Evolutionary conservation across 2,797 vertebrate species (phyloP).

Genomic region (Fistularia tabacaria): DNA sequence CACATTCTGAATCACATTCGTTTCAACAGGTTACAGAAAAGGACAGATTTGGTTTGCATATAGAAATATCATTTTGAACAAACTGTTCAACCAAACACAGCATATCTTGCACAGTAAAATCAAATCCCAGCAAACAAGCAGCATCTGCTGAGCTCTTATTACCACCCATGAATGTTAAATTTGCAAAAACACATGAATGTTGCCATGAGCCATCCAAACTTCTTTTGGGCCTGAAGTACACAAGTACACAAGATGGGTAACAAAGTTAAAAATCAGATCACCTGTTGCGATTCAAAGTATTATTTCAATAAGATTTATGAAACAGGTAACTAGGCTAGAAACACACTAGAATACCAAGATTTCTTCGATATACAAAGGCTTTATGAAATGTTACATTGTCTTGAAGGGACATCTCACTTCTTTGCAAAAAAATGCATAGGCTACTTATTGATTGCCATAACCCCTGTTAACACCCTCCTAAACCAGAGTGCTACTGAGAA

Average conservation of each 20-base stretch:
- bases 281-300: conserved; percentile 41
- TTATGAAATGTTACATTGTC: conserved; percentile 41
- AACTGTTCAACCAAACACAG: conserved; percentile 22
- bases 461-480: neutral
- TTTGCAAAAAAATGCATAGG: conserved; percentile 56
- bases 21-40: conserved; percentile 62
- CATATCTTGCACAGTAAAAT: conserved; percentile 13
- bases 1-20: conserved; percentile 83
- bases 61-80: conserved; percentile 37
- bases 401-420: conserved; percentile 34
- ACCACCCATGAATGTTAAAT: conserved; percentile 21
- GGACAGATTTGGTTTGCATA: conserved; percentile 65
- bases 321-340: conserved; percentile 21
- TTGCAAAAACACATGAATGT: conserved; percentile 33
- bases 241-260: conserved; percentile 20
- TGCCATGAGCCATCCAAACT: conserved; percentile 27
- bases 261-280: conserved; percentile 37
- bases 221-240: conserved; percentile 30
- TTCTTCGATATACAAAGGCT: conserved; percentile 39
- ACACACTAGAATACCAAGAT: conserved; percentile 28
- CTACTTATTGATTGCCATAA: conserved; percentile 63
- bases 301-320: conserved; percentile 35
- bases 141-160: conserved; percentile 25
- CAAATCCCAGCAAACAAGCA: conserved; percentile 24
- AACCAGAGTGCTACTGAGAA: conserved; percentile 59